These are phyloP conservation scores for Dallia pectoralis DNA, from an alignment of 2,797 vertebrate species.

Conservation along the genomic window DNA sequence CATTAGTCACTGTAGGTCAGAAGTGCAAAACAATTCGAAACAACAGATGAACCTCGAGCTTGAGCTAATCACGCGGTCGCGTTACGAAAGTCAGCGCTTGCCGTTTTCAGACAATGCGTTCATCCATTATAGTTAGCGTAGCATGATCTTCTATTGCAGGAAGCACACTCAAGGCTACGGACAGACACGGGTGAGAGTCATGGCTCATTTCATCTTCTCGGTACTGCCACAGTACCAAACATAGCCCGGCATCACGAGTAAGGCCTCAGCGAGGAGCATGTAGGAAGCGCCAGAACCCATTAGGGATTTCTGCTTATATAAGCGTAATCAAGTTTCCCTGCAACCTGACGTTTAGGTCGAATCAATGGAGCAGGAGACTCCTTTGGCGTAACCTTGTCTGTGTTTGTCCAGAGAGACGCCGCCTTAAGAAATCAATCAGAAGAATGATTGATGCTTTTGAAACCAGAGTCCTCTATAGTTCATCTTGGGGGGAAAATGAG, in stretches of 20 bases:
- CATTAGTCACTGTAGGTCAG: not conserved
- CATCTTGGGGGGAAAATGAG: not conserved
- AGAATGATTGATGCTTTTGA: constrained; percentile 30
- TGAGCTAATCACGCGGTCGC: not conserved
- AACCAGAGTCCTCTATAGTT: not conserved
- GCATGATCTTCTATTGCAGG: constrained; percentile 25
- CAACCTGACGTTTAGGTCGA: constrained; percentile 23
- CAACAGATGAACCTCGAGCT: not conserved
- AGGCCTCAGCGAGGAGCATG: constrained; percentile 9
- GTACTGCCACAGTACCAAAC: not conserved
- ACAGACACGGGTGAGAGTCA: constrained; percentile 33
- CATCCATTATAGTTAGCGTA: constrained; percentile 33
- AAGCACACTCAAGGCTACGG: constrained; percentile 35
- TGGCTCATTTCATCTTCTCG: constrained; percentile 21
- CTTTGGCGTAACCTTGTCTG: constrained; percentile 40
- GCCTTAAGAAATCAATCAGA: constrained; percentile 28
- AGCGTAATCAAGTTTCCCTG: constrained; percentile 48
- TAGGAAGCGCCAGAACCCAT: constrained; percentile 18
- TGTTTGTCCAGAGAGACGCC: constrained; percentile 22
- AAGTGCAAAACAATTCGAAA: not conserved
- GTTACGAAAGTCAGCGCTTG: not conserved
- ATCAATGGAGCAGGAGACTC: constrained; percentile 38
- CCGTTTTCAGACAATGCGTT: constrained; percentile 29
- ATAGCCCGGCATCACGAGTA: constrained; percentile 12
- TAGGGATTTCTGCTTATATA: constrained; percentile 40